Conservation (phyloP, 2,888 invertebrate species). For the Smittia aterrima region DNA sequence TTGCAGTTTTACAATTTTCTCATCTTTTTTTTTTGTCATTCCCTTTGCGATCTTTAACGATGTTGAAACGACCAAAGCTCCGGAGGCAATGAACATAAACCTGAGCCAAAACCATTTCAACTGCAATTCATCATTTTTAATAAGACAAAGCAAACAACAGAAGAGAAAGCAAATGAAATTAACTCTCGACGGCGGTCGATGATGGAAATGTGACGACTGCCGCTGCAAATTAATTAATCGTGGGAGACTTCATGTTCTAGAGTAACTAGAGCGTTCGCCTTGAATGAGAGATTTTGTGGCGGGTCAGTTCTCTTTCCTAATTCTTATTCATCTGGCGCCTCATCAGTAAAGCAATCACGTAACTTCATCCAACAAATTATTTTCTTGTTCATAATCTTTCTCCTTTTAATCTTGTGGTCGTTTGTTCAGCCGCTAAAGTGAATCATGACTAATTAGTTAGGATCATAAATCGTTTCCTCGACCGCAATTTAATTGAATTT, state of each 20-base stretch:
- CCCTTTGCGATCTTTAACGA: neutral
- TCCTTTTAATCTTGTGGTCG: neutral
- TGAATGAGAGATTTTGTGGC: neutral
- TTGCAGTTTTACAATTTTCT: neutral
- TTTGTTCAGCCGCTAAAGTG: neutral
- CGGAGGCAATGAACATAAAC: neutral
- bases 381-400: neutral
- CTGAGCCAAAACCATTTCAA: neutral
- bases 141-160: neutral
- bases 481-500: neutral
- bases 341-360: neutral
- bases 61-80: neutral
- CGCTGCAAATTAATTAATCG: neutral
- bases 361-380: neutral
- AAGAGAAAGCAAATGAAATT: neutral
- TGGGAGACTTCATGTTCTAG: neutral
- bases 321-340: neutral
- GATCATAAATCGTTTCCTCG: neutral
- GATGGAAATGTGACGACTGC: neutral
- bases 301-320: neutral
- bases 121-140: conserved; percentile 3
- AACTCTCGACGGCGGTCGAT: neutral
- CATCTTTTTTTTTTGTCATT: neutral
- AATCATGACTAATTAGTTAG: neutral
- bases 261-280: neutral